Evolutionary conservation across 2,888 invertebrate genomes (phyloP), one percentile per base, ranked within the genome.

Genomic region (Ceraclea dissimilis): DNA sequence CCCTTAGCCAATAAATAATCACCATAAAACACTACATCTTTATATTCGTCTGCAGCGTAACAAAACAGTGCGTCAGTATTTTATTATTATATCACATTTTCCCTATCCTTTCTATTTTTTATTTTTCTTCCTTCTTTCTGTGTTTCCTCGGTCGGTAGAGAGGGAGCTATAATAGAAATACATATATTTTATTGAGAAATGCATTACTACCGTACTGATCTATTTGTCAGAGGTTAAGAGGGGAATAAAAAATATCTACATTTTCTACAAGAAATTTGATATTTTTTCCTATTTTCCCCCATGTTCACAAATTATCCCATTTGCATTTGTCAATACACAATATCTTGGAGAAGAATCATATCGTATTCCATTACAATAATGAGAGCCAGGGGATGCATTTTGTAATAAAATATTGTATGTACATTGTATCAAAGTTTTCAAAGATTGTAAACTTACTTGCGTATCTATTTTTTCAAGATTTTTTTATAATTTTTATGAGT

Each of bases 21-120:
- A 58, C 59, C 59, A 58, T 60, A 57, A 61, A 58, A 61, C 59
- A 58, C 57, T 60, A 60, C 60, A 56, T 61, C 61, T 61, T 60
- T 51, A 61, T 43, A 46, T 39, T 52, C 51, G 48, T 48, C 17
- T n/a, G 33, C 22, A 47, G 17, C 48, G 51, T 47, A 51, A 39
- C 51, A 51, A 52, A 54, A 48, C 58, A 54, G 53, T 55, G 56
- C 56, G 60, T 58, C 51, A 47, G 48, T 50, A 19, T 55, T 60
- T 56, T 56, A 55, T 57, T 55, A 53, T 59, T 55, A 56, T 54
- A 57, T 57, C 57, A 59, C 52, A 57, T 61, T 61, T 59, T 54
- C 31, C 49, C 10, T 26, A 33, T 22, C 34, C 34, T 49, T 49
- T 39, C 18, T 49, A 26, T 26, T 26, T 26, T 26, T 26, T 26